phyloP scores from a whole-genome alignment of 2,797 vertebrate genomes.

The Streptopelia turtur region DNA sequence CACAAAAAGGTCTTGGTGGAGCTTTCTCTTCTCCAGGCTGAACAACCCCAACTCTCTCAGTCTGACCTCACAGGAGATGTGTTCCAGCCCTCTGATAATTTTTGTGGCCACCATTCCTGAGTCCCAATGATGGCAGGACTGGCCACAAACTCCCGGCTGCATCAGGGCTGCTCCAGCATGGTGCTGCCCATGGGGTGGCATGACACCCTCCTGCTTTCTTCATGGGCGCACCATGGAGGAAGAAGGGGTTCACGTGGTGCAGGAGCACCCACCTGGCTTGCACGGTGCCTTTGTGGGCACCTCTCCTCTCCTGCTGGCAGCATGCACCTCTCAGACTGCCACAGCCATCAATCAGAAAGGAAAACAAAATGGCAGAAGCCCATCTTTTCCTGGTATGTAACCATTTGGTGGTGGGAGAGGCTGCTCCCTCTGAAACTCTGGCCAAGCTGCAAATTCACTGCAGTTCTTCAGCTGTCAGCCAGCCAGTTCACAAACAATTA shows the following conservation, averaged over 20 bases:
- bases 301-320: neutral
- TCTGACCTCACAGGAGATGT: too few relatives aligned
- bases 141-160: neutral
- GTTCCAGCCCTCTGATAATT: too few relatives aligned
- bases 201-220: neutral
- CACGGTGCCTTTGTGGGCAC: neutral
- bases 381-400: neutral
- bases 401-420: neutral
- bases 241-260: neutral
- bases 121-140: neutral
- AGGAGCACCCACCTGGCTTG: neutral
- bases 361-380: neutral
- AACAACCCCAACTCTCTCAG: too few relatives aligned
- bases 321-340: neutral
- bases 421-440: neutral
- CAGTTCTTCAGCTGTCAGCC: neutral
- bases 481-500: conserved; percentile 10
- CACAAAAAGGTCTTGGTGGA: too few relatives aligned
- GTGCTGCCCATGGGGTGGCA: accelerated
- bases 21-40: too few relatives aligned
- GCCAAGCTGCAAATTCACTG: neutral
- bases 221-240: accelerated
- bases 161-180: neutral
- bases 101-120: neutral
- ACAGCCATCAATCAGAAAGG: neutral